These are phyloP conservation scores for Halichoeres trimaculatus DNA, from an alignment of 2,113 vertebrate species.

Conservation along the genomic window DNA sequence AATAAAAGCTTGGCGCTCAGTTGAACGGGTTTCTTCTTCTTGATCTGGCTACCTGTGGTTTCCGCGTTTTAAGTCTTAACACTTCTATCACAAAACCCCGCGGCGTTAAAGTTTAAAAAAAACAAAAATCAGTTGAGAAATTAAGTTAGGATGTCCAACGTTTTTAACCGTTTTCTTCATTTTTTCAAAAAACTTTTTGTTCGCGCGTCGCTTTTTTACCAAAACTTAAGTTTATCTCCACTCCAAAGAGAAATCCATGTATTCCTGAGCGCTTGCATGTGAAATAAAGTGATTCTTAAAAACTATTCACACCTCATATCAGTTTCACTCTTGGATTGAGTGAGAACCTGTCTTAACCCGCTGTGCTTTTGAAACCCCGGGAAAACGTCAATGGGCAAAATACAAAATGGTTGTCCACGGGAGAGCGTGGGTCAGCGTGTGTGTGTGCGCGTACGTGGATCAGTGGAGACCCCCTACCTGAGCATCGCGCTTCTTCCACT, in stretches of 20 bases:
- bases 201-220: background rate
- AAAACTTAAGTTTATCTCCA: background rate
- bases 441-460: conserved; percentile 54
- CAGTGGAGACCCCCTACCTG: conserved; percentile 90
- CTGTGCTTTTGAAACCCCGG: conserved; percentile 72
- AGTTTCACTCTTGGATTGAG: conserved; percentile 37
- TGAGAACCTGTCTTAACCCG: conserved; percentile 58
- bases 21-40: conserved; percentile 79
- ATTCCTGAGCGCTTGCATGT: background rate
- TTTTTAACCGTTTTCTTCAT: conserved; percentile 1
- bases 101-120: conserved; percentile 45
- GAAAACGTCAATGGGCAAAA: conserved; percentile 63
- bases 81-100: conserved; percentile 65
- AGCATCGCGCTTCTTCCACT: conserved; percentile 90
- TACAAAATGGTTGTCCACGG: conserved; percentile 72
- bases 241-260: background rate
- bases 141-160: background rate
- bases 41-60: conserved; percentile 89
- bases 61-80: conserved; percentile 83
- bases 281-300: conserved; percentile 8
- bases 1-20: conserved; percentile 86
- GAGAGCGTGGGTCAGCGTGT: conserved; percentile 61
- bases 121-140: conserved; percentile 52
- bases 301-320: background rate
- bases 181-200: conserved; percentile 17